phyloP scores from a whole-genome alignment of 2,888 invertebrate genomes.

The Uropetala carovei region DNA sequence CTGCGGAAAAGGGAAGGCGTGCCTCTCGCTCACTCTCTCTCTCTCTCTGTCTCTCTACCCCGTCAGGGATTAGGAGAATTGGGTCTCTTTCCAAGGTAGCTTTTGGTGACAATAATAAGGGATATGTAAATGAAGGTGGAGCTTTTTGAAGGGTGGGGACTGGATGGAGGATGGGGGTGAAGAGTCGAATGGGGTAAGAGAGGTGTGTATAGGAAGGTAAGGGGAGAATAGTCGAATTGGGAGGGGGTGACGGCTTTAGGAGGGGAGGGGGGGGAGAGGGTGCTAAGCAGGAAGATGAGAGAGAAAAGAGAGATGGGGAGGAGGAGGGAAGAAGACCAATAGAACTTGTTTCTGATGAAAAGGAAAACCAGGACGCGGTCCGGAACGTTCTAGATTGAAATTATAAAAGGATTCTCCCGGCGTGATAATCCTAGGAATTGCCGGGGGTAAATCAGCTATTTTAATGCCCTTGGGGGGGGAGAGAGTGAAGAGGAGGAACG shows the following conservation, averaged over 20 bases:
- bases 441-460: neutral
- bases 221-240: neutral
- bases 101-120: slow-evolving; percentile 59
- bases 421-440: neutral
- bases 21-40: no score
- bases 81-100: slow-evolving; percentile 40
- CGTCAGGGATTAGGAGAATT: slow-evolving; percentile 47
- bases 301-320: neutral
- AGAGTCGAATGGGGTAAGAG: no score
- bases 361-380: neutral
- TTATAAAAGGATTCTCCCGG: neutral
- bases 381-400: neutral
- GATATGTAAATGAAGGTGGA: slow-evolving; percentile 40
- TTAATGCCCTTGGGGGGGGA: neutral
- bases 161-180: neutral
- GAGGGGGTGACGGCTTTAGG: neutral
- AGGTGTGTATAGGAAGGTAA: no score
- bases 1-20: neutral
- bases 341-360: neutral
- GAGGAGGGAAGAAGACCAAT: neutral
- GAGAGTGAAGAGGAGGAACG: neutral
- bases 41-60: neutral
- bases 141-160: neutral
- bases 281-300: neutral
- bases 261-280: neutral